Base-by-base conservation (phyloP, 1,140 invertebrate genomes). In the Tachypleus tridentatus region DNA sequence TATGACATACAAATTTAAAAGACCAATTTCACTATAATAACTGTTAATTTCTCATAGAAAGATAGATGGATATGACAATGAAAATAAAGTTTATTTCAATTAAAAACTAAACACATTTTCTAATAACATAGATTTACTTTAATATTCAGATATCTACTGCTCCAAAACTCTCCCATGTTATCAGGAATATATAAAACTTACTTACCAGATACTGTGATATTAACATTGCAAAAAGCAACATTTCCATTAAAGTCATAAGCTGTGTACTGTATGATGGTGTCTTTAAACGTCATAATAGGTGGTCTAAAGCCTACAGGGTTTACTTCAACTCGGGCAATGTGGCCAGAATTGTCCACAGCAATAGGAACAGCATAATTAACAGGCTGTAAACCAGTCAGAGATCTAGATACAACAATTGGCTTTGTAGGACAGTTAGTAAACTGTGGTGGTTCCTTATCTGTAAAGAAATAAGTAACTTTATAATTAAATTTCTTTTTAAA, bases 221-320 rank as follows among this genome's bases (percentile, higher is more conserved):
- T 95, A 4, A 97, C 91, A 81, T 93, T 89, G 73, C 94, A 98
- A 76, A 97, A 96, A 47, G 93, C 94, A 11, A 95, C 91, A 74
- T 98, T 97, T 67, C 94, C 94, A 76, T 97, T 93, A 73, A 92
- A 93, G 80, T 98, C 94, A 73, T 91, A 97, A 0, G 94, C 94
- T 4, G 94, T 86, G 73, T 97, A 98, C 80, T 95, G 89, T 0
- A 97, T 89, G 51, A 94, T 87, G 66, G 88, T 91, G 67, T 96
- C 91, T 72, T 93, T 83, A 75, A 97, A 94, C 48, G 97, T 84
- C 71, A 87, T 85, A 68, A 89, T 83, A 0, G 93, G 93, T 3
- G 91, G 94, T 73, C 84, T 87, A 77, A 97, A 97, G 70, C 89
- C 90, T 65, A 87, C 83, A 1, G 94, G 93, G 69, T 90, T 91